A percentile compares a stretch with the other conserved stretches of the same genome.
phyloP scores from a whole-genome alignment of 2,797 vertebrate genomes.

The Pristis pectinata region DNA sequence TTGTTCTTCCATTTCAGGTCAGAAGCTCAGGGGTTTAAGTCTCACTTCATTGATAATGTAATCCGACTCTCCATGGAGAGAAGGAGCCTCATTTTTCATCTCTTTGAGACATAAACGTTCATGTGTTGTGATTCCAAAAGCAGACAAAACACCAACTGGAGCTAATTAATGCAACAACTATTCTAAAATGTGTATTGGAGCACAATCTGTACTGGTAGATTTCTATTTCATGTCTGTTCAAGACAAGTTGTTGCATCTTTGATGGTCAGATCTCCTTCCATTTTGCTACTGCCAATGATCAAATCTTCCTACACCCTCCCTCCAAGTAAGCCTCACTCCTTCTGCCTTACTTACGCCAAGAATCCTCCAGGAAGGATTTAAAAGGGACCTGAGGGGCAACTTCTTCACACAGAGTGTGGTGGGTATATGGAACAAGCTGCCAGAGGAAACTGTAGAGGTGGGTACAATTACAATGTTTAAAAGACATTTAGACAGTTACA shows the following conservation, averaged over 20 bases:
- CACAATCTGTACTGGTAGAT: neutral
- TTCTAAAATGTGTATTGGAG: neutral
- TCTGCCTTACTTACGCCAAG: neutral
- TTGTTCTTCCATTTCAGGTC: neutral
- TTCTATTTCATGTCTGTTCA: neutral
- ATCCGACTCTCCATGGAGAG: neutral
- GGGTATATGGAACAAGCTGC: no score
- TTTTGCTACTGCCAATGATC: neutral
- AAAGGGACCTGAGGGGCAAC: no score
- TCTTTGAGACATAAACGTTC: neutral
- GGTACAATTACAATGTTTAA: no score
- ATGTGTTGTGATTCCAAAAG: neutral
- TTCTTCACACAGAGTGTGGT: no score
- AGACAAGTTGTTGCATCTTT: neutral
- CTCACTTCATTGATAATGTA: neutral
- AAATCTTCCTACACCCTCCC: neutral
- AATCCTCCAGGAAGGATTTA: neutral
- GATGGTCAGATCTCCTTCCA: neutral
- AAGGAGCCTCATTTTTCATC: neutral
- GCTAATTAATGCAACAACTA: neutral
- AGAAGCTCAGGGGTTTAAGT: neutral
- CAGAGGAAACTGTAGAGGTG: no score
- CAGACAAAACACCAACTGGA: neutral
- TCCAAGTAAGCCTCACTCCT: neutral
- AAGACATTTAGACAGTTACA: no score